Evolutionary conservation across 1,140 invertebrate genomes (phyloP).

Genomic region (Cephus cinctus): DNA sequence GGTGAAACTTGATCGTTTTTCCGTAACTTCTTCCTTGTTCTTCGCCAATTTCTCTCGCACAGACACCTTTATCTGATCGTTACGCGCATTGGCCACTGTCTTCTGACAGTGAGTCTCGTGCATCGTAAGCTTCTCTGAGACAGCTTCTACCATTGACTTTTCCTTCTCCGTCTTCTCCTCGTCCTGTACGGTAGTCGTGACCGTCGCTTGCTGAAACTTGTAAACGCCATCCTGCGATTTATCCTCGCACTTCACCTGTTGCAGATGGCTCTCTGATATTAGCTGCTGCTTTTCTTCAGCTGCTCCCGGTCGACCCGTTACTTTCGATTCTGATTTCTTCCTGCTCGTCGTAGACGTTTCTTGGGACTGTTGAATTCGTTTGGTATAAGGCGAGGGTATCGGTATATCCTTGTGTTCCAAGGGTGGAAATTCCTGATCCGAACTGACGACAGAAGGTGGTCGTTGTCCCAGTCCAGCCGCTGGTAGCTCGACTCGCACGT

Average conservation of each 20-base stretch:
- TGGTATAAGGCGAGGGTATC: conserved; percentile 36
- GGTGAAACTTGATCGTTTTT: conserved; percentile 37
- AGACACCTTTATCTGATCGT: conserved; percentile 43
- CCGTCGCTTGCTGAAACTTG: conserved; percentile 35
- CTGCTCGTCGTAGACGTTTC: neutral
- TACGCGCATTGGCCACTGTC: conserved; percentile 40
- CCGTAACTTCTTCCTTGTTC: conserved; percentile 38
- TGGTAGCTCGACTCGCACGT: conserved; percentile 59
- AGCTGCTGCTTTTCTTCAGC: conserved; percentile 16
- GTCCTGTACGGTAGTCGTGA: conserved; percentile 17
- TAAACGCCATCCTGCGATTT: conserved; percentile 28
- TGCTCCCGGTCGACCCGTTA: conserved; percentile 6
- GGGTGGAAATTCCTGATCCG: conserved; percentile 44
- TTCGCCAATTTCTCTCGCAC: conserved; percentile 36
- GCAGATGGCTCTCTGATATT: no score
- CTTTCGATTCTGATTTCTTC: neutral
- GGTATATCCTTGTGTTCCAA: conserved; percentile 44
- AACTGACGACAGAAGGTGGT: conserved; percentile 55
- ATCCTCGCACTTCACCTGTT: conserved; percentile 9
- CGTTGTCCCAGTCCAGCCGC: conserved; percentile 63
- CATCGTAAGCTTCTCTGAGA: conserved; percentile 24
- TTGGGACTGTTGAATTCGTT: conserved; percentile 24
- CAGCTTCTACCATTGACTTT: no score
- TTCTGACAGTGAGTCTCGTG: conserved; percentile 35
- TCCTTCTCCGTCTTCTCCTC: no score